phyloP scores from a whole-genome alignment of 2,113 vertebrate species.

The Sebastes fasciatus region DNA sequence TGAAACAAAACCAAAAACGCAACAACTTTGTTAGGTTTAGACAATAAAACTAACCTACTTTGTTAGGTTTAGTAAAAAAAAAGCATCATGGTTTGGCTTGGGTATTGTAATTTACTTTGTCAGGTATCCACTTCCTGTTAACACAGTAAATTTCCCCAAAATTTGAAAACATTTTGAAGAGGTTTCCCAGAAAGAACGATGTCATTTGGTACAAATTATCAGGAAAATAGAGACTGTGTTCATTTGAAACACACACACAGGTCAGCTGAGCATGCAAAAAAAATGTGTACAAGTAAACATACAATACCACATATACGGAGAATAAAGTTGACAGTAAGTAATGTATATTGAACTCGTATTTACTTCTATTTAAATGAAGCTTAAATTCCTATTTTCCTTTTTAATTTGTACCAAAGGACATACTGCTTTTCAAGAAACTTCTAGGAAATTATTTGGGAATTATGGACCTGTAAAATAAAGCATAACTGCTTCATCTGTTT shows the following conservation, averaged over 20 bases:
- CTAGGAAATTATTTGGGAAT: not conserved
- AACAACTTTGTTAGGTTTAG: too few relatives aligned
- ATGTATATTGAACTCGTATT: not conserved
- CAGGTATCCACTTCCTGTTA: not conserved
- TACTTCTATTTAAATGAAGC: not conserved
- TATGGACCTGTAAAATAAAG: not conserved
- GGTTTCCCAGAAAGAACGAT: too few relatives aligned
- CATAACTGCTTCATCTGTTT: not conserved
- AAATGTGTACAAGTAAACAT: too few relatives aligned
- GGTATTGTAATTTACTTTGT: not conserved
- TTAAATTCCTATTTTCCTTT: not conserved
- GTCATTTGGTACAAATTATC: too few relatives aligned
- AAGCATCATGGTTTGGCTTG: too few relatives aligned
- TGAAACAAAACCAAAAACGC: too few relatives aligned
- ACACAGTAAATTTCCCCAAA: not conserved
- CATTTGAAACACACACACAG: too few relatives aligned
- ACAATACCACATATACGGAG: not conserved
- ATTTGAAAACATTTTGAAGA: too few relatives aligned
- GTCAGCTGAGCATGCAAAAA: too few relatives aligned
- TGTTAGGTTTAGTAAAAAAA: too few relatives aligned
- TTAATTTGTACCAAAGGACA: not conserved
- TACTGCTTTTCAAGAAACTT: not conserved
- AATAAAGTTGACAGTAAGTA: not conserved
- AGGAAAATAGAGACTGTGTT: too few relatives aligned
- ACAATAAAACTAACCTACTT: too few relatives aligned